Base-by-base conservation (phyloP, 1,140 invertebrate genomes). In the Kradibia gibbosae region DNA sequence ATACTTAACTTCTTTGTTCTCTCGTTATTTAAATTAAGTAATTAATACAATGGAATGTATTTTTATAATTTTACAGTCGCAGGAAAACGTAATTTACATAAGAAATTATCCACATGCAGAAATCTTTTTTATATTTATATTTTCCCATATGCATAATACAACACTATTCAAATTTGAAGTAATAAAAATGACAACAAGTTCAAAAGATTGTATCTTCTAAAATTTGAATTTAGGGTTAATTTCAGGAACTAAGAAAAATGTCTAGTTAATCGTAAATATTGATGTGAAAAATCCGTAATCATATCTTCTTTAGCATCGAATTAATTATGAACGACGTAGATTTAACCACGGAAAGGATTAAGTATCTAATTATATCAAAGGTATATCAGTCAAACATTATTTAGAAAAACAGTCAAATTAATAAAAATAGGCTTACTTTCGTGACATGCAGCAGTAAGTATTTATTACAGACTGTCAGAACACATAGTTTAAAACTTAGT, bases 1-100 rank as follows among this genome's bases (percentile, higher is more conserved):
- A 45, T 48, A 25, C 42, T 48, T 71, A 71, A 48, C 13, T 71
- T 71, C 42, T 39, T 67, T 67, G 62, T 39, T 67, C 62, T 36
- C 36, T 8, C 39, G 62, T 67, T n/a, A 36, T 4, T 67, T 67
- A 22, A 20, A 39, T 67, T 10, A 15, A 67, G 34, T 67, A 67
- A 67, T 67, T 39, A 67, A 20, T 67, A 39, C 34, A 67, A 67
- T 10, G 13, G 13, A 39, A n/a, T 67, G 3, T 67, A n/a, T 15
- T 71, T 31, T 71, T 71, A 25, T 25, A 45, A 71, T 71, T 31
- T 20, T 48, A 71, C 10, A 28, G 0, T 48, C 28, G 4, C 10
- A 42, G 20, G n/a, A 7, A 48, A 39, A 36, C 5, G 5, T 39
- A n/a, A n/a, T 39, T 67, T 39, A 39, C 8, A 39, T 67, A 67